Base-by-base conservation (phyloP, 2,797 vertebrate species). In the Arremon aurantiirostris region DNA sequence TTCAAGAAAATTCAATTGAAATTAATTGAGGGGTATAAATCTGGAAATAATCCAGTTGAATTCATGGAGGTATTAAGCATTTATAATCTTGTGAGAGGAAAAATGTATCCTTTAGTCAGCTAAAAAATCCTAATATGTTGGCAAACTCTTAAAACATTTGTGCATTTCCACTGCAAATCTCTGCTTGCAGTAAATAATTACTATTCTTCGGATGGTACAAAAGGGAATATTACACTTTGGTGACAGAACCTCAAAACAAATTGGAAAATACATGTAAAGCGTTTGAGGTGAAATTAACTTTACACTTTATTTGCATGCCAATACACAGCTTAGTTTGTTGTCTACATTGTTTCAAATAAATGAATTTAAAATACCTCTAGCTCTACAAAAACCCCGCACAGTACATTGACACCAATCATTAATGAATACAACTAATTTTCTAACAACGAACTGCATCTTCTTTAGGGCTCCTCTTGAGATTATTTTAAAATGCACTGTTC, bases 1-100 rank as follows among this genome's bases (percentile, higher is more conserved):
- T 79, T 94, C 82, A 93, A 92, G 70, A 89, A 94, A 96, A 95
- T 71, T 91, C 86, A 90, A 92, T 70, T 91, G 85, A 90, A 96
- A 96, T 88, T 91, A 93, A 94, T 88, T 87, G 76, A 84, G 34
- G 59, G 84, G 28, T 76, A 46, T 73, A 94, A 92, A 94, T 91
- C 82, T 93, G 90, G 91, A 96, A 93, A 69, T 63, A 93, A 50
- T 95, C 81, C 90, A 93, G 66, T 34, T 46, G 75, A 93, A 91
- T 88, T 85, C 72, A 85, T 82, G 34, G 52, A 86, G 47, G 89
- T 95, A 94, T 88, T 89, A 93, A 89, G 89, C 60, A 78, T 89
- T 92, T 92, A 70, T 90, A 77, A 91, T 87, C 85, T 82, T 64
- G 26, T 76, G 60, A 92, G 64, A 79, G 64, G 60, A 89, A 93